A percentile compares a stretch with the other conserved stretches of the same genome.
These are phyloP conservation scores for Luscinia luscinia DNA, from an alignment of 2,797 vertebrate genomes.

Conservation along the genomic window DNA sequence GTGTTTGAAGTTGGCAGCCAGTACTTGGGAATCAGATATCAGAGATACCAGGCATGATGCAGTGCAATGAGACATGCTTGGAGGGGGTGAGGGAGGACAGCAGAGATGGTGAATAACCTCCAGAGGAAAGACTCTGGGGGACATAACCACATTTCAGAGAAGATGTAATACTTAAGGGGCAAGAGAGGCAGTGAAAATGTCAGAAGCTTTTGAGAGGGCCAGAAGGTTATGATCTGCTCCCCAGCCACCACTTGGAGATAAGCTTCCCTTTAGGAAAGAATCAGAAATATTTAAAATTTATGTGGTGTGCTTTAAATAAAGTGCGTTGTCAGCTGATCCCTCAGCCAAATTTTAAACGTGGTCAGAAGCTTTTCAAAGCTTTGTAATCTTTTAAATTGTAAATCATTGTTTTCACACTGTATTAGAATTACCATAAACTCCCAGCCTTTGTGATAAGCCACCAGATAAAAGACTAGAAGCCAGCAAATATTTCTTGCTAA, in stretches of 20 bases:
- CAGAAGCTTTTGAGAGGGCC: not conserved
- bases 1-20: not conserved
- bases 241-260: slow-evolving; percentile 15
- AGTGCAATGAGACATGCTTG: not conserved
- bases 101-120: not conserved
- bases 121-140: not conserved
- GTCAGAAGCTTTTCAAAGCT: slow-evolving; percentile 12
- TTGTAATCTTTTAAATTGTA: not conserved
- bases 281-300: slow-evolving; percentile 29
- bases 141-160: not conserved
- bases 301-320: not conserved
- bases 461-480: not conserved
- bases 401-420: not conserved
- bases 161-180: not conserved
- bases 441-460: not conserved
- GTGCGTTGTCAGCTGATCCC: not conserved
- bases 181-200: not conserved
- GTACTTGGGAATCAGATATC: not conserved
- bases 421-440: not conserved
- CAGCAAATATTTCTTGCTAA: not conserved
- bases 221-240: not conserved
- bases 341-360: not conserved
- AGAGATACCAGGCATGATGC: not conserved
- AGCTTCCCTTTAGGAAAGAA: slow-evolving; percentile 5
- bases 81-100: not conserved